Evolutionary conservation across 2,113 vertebrate species (phyloP), one percentile per base, ranked within the genome.

Genomic region (Phainopepla nitens): DNA sequence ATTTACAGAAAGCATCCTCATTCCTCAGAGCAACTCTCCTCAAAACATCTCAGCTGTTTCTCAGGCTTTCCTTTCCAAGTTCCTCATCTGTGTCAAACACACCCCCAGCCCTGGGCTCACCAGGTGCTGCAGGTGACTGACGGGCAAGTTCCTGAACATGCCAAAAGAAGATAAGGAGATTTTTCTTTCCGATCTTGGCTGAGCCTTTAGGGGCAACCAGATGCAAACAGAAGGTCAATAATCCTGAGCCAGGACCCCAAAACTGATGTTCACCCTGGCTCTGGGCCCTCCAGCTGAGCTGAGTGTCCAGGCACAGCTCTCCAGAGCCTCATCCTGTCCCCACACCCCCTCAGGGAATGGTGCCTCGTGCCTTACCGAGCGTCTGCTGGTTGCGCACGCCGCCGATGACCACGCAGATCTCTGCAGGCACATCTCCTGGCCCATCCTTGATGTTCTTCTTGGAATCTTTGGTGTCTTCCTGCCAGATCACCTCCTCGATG

Each of bases 401-500:
- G 0, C 99, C 99, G 15, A 99, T 99, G 87, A 99, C 99, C 95
- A 99, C 99, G 10, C 99, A 99, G 98, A 99, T 99, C 97, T 99
- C 99, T 0, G 99, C 99, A 0, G 99, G 99, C 78, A 98, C 97
- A 1, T 98, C 98, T 29, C 97, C 97, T 0, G 98, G 88, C 9
- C 98, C 98, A 0, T 98, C 98, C 89, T 99, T 99, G 35, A 98
- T 98, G 2, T 95, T 99, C 96, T 98, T 98, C 98, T 99, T 97
- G 84, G 97, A 95, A 84, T 98, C 98, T 98, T 98, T 98, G 97
- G 98, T 94, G 79, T 98, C 98, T 1, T 98, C 98, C 92, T 98
- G 98, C 98, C 98, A 98, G 96, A 98, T 96, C 91, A 98, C 98
- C 83, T 98, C 97, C 88, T 98, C 98, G 2, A 98, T 97, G 41